These are phyloP conservation scores for Ophion ventricosus DNA, from an alignment of 2,888 invertebrate species.

Conservation along the genomic window DNA sequence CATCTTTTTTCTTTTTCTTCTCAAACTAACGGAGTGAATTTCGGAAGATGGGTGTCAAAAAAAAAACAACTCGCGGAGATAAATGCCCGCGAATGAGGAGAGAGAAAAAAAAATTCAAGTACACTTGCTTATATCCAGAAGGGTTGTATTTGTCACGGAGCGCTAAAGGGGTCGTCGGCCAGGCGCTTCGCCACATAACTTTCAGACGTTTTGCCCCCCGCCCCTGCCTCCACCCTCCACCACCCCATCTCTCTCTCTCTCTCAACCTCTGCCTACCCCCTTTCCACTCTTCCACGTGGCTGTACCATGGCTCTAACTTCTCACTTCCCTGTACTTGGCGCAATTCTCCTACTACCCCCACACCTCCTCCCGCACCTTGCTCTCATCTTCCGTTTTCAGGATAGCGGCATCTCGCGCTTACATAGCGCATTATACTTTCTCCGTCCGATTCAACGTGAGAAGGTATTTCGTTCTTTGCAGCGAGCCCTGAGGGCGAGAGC, in stretches of 20 bases:
- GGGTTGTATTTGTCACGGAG: conserved; percentile 78
- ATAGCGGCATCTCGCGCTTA: conserved; percentile 45
- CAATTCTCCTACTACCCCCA: conserved; percentile 47
- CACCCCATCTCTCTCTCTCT: conserved; percentile 55
- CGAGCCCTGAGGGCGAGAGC: conserved; percentile 27
- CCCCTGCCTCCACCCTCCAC: conserved; percentile 5
- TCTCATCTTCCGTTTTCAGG: conserved; percentile 40
- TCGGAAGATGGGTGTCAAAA: conserved; percentile 1
- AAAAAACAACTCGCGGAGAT: conserved; percentile 11
- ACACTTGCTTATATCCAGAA: conserved; percentile 61
- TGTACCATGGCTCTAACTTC: conserved; percentile 58
- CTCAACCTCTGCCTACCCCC: neutral
- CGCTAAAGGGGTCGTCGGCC: conserved; percentile 78
- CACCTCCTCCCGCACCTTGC: no score
- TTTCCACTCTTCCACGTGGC: neutral
- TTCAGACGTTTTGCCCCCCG: conserved; percentile 61
- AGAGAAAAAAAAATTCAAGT: conserved; percentile 33
- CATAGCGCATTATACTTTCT: conserved; percentile 60
- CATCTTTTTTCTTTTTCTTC: conserved; percentile 19
- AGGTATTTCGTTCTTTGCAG: conserved; percentile 51
- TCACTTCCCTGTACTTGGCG: conserved; percentile 37
- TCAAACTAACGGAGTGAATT: conserved; percentile 2
- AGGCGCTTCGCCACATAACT: conserved; percentile 77
- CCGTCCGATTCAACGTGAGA: conserved; percentile 47
- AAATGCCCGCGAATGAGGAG: conserved; percentile 17